Evolutionary conservation across 1,140 invertebrate genomes (phyloP).

Genomic region (Vanessa atalanta): DNA sequence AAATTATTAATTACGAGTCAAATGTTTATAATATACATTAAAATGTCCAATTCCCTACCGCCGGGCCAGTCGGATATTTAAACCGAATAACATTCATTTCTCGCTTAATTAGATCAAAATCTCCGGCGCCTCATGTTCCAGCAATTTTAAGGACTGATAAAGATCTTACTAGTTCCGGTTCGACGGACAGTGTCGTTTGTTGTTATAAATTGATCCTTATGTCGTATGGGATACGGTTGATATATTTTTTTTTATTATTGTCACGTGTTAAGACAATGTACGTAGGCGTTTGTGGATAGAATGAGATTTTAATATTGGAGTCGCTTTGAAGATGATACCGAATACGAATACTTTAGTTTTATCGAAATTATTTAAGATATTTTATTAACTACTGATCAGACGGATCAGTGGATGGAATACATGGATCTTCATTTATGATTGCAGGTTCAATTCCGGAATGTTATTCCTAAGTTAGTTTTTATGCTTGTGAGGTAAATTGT

Average conservation of each 20-base stretch:
- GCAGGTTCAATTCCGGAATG: too few species aligned
- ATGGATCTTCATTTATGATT: too few species aligned
- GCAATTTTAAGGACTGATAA: constrained; percentile 34
- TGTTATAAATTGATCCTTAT: not conserved
- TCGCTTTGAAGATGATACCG: too few species aligned
- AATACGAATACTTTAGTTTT: too few species aligned
- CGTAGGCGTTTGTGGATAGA: constrained; percentile 10
- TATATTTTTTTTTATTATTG: not conserved
- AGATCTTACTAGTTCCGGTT: constrained; percentile 34
- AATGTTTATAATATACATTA: not conserved
- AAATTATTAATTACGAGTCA: not conserved
- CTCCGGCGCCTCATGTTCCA: constrained; percentile 36
- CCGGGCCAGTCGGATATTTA: constrained; percentile 7
- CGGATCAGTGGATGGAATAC: too few species aligned
- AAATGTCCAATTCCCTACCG: constrained; percentile 1
- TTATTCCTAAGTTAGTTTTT: too few species aligned
- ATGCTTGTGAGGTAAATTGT: too few species aligned
- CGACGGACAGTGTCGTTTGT: not conserved
- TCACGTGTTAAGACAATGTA: not conserved
- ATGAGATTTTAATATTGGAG: not conserved
- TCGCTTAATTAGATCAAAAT: constrained; percentile 37
- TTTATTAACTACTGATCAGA: too few species aligned
- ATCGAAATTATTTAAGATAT: too few species aligned
- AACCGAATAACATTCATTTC: constrained; percentile 29
- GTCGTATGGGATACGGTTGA: not conserved